phyloP scores from a whole-genome alignment of 2,113 vertebrate genomes.

The Callorhinus ursinus region DNA sequence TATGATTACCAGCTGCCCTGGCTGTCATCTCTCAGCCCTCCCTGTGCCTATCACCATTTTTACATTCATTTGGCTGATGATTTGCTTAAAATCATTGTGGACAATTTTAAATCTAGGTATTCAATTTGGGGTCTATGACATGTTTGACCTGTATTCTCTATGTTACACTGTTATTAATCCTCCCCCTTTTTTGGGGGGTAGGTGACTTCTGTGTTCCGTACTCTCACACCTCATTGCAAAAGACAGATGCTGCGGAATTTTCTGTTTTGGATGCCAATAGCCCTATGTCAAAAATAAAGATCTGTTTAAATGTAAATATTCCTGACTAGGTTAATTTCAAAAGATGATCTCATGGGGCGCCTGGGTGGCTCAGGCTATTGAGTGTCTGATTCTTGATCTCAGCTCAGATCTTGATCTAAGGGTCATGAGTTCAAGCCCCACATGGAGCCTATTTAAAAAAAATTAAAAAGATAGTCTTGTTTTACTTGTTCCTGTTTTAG shows the following conservation, averaged over 20 bases:
- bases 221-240: background rate
- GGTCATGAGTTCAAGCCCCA: background rate
- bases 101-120: background rate
- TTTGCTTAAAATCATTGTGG: background rate
- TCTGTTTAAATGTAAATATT: background rate
- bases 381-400: background rate
- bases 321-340: background rate
- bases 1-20: fast-evolving
- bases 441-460: background rate
- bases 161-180: background rate
- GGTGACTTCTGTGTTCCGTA: background rate
- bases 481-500: background rate
- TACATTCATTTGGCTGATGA: background rate
- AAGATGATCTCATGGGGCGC: background rate
- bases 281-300: background rate
- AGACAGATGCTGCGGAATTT: background rate
- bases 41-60: background rate
- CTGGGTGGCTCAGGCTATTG: background rate
- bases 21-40: background rate
- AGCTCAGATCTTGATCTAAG: background rate
- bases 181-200: background rate
- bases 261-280: background rate
- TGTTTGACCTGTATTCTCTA: background rate
- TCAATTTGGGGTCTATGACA: background rate
- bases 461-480: background rate